A percentile compares a stretch with the other conserved stretches of the same genome.
Conservation (phyloP, 2,113 vertebrate genomes). For the Grantiella picta region DNA sequence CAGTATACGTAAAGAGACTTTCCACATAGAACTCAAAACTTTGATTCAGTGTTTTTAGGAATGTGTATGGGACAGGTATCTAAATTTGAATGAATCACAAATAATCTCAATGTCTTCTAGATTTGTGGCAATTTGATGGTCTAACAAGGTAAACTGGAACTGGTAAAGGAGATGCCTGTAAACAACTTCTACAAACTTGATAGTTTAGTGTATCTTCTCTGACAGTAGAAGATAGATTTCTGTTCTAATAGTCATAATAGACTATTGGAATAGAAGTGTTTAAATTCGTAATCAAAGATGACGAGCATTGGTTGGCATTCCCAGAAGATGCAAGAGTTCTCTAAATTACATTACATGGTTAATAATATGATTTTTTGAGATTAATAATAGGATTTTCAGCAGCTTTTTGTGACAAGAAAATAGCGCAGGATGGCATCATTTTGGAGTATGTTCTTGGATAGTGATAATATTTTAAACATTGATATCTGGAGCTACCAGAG, state of each 20-base stretch:
- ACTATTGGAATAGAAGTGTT: background rate
- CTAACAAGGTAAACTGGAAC: background rate
- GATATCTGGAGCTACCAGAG: background rate
- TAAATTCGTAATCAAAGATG: background rate
- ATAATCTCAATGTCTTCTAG: background rate
- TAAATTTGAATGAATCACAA: background rate
- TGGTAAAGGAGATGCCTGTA: background rate
- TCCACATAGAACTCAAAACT: background rate
- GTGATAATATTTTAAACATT: background rate
- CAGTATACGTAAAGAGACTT: background rate
- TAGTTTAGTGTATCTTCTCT: background rate
- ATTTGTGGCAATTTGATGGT: background rate
- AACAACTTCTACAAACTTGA: background rate
- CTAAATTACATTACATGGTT: background rate
- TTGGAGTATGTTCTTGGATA: background rate
- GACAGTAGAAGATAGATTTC: background rate
- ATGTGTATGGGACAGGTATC: background rate
- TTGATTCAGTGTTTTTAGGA: background rate
- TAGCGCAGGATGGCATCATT: background rate
- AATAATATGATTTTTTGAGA: background rate
- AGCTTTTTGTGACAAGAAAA: background rate
- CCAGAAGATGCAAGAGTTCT: background rate
- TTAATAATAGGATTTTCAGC: background rate
- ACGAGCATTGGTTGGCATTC: background rate
- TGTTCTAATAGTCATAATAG: background rate